phyloP scores from a whole-genome alignment of 2,888 invertebrate genomes.

The Lumbricus terrestris region DNA sequence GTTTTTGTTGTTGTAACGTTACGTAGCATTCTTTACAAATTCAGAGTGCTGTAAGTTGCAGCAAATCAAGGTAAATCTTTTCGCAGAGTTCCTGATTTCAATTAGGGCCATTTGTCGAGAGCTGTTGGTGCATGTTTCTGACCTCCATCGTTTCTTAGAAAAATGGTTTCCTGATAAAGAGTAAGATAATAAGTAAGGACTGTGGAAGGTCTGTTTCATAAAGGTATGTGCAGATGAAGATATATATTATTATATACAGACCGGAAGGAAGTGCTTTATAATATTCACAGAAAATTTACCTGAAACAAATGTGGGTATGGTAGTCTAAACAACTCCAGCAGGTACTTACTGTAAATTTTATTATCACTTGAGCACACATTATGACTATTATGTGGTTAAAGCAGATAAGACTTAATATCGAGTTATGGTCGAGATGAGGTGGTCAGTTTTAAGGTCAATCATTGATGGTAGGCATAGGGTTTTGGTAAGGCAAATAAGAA shows the following conservation, averaged over 20 bases:
- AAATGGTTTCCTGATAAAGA: not conserved
- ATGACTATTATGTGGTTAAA: not conserved
- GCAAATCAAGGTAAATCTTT: not conserved
- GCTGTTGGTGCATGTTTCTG: not conserved
- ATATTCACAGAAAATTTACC: not conserved
- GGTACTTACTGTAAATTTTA: not conserved
- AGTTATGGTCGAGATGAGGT: not conserved
- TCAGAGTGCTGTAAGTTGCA: not conserved
- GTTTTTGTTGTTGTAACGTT: too few species aligned
- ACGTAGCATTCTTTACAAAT: not conserved
- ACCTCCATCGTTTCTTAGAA: not conserved
- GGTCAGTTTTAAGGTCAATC: not conserved
- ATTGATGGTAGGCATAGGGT: not conserved
- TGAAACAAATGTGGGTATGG: not conserved
- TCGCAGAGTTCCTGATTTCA: not conserved
- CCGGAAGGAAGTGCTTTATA: not conserved
- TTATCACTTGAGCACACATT: not conserved
- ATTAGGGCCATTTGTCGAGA: not conserved
- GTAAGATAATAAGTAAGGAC: constrained; percentile 3
- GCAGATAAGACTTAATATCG: not conserved
- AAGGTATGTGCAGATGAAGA: not conserved
- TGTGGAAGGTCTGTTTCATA: not conserved
- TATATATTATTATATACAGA: too few species aligned
- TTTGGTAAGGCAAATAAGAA: not conserved
- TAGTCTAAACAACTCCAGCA: not conserved